Evolutionary conservation across 2,113 vertebrate genomes (phyloP).

Genomic region (Scolopax mira): DNA sequence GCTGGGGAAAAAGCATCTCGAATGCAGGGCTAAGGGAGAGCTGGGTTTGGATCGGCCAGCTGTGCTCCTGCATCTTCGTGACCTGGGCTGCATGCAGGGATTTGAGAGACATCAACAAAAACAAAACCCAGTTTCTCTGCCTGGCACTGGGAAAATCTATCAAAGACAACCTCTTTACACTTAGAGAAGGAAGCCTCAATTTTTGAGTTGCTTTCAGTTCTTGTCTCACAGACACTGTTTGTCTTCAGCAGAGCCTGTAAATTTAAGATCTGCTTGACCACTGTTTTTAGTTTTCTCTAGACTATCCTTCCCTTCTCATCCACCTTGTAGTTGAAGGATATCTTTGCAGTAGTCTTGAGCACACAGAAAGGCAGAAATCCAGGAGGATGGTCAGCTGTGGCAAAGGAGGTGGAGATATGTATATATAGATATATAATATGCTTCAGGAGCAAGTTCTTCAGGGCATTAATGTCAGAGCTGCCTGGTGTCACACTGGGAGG

Average conservation of each 20-base stretch:
- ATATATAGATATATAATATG: neutral
- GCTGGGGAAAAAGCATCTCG: neutral
- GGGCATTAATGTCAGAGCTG: neutral
- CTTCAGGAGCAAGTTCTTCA: neutral
- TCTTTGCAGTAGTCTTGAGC: neutral
- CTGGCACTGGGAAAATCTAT: neutral
- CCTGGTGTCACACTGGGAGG: neutral
- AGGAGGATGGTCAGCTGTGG: neutral
- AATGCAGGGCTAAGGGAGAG: neutral
- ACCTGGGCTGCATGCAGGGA: neutral
- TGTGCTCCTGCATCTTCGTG: neutral
- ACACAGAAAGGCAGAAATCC: neutral
- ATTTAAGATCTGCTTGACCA: neutral
- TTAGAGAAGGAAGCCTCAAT: neutral
- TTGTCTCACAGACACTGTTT: no score
- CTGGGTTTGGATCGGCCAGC: neutral
- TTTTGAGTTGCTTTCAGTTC: neutral
- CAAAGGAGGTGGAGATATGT: neutral
- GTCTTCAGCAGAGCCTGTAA: neutral
- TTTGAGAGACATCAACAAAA: neutral
- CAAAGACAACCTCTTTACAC: accelerated
- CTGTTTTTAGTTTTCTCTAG: neutral
- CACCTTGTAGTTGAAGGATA: neutral
- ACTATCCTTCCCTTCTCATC: neutral
- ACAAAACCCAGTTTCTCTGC: neutral